A percentile compares a stretch with the other conserved stretches of the same genome.
Evolutionary conservation across 1,140 invertebrate genomes (phyloP).

Genomic region (Drosophila dunni): DNA sequence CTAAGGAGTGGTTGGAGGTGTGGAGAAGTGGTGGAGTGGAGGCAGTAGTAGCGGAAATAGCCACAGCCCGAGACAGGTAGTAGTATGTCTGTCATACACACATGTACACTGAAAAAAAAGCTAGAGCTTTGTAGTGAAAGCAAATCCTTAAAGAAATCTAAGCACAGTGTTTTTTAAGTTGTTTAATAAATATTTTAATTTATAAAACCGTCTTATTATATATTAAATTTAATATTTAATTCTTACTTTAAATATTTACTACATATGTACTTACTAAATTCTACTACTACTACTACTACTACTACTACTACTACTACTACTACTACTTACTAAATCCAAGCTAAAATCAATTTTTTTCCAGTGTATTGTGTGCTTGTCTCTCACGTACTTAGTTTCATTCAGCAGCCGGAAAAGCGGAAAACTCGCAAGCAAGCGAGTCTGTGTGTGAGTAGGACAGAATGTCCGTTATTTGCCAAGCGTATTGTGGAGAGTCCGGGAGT

Average conservation of each 20-base stretch:
- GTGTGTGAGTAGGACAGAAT: constrained; percentile 45
- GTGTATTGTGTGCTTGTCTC: neutral
- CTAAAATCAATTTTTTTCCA: no score
- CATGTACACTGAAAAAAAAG: no score
- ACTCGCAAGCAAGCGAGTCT: constrained; percentile 70
- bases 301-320: no score
- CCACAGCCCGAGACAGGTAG: constrained; percentile 50
- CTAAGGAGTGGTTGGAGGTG: constrained; percentile 11
- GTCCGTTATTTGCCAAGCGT: constrained; percentile 79
- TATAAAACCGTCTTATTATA: no score
- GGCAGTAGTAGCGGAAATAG: constrained; percentile 55
- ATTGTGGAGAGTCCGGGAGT: constrained; percentile 50
- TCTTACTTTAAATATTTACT: neutral
- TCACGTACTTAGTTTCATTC: constrained; percentile 43
- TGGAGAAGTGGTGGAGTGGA: constrained; percentile 7
- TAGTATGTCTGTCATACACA: neutral
- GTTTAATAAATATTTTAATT: no score
- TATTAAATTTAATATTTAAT: no score
- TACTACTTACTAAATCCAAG: neutral
- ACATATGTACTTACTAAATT: neutral
- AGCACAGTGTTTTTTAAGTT: no score
- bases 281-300: no score
- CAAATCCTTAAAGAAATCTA: no score
- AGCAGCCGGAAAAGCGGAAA: constrained; percentile 74
- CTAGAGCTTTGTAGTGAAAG: no score